Percentiles rank a stretch among this genome's conserved stretches.
Evolutionary conservation across 2,113 vertebrate genomes (phyloP).

Genomic region (Malurus melanocephalus): DNA sequence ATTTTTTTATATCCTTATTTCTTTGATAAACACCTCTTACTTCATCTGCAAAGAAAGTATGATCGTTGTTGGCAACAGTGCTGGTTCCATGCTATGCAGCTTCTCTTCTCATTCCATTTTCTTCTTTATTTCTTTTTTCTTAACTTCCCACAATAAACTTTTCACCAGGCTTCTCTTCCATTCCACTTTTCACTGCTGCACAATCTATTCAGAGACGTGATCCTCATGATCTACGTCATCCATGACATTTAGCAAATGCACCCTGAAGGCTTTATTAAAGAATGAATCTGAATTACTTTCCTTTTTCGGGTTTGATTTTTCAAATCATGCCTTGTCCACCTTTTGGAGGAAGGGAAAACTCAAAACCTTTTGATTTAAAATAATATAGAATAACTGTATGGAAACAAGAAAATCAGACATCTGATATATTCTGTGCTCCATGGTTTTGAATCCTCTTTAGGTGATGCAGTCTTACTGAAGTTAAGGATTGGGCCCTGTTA

Average conservation of each 20-base stretch:
- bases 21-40: background rate
- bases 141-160: background rate
- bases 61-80: background rate
- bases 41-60: background rate
- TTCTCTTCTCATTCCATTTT: background rate
- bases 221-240: background rate
- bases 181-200: background rate
- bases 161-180: background rate
- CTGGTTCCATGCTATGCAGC: background rate
- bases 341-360: background rate
- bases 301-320: background rate
- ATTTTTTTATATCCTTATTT: background rate
- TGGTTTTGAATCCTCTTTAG: background rate
- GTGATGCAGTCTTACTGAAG: background rate
- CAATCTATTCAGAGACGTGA: background rate
- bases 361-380: background rate
- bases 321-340: background rate
- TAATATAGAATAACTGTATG: background rate
- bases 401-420: background rate
- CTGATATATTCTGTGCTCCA: fast-evolving
- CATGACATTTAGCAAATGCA: background rate
- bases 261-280: background rate
- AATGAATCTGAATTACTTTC: background rate
- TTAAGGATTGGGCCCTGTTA: fast-evolving
- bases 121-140: background rate